Percentiles rank a stretch among this genome's conserved stretches.
phyloP scores from a whole-genome alignment of 2,888 invertebrate genomes.

The Phortica magna region DNA sequence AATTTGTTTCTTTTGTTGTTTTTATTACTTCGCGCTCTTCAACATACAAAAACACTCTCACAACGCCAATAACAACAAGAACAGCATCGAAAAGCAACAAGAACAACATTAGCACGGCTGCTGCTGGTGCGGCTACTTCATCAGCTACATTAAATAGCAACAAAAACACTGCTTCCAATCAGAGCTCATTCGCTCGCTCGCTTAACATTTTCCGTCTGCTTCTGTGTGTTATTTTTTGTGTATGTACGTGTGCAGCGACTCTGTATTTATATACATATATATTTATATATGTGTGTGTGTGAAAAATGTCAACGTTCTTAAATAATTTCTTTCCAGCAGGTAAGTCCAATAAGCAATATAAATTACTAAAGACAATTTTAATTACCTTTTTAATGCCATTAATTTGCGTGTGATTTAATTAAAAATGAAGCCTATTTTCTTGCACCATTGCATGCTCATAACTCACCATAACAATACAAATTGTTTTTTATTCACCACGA shows the following conservation, averaged over 20 bases:
- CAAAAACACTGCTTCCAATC: neutral
- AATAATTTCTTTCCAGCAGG: conserved; percentile 78
- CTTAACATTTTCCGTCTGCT: neutral
- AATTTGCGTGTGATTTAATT: too few relatives aligned
- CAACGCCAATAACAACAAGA: neutral
- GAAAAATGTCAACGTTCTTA: conserved; percentile 78
- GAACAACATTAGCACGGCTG: too few relatives aligned
- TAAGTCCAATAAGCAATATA: conserved; percentile 57
- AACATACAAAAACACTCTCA: neutral
- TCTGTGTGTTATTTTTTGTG: neutral
- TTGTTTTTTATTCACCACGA: too few relatives aligned
- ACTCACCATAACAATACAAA: too few relatives aligned
- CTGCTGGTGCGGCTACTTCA: neutral
- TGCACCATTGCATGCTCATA: too few relatives aligned
- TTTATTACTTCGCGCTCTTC: neutral
- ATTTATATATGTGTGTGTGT: conserved; percentile 36
- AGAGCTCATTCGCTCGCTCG: neutral
- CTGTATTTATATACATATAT: neutral
- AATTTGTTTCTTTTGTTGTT: neutral
- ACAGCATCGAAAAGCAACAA: neutral
- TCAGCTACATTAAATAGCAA: neutral
- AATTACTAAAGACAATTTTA: too few relatives aligned
- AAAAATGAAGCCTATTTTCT: too few relatives aligned
- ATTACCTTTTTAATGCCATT: too few relatives aligned
- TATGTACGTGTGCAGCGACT: neutral